Evolutionary conservation across 2,113 vertebrate genomes (phyloP).

Genomic region (Rhabdornis inornatus): DNA sequence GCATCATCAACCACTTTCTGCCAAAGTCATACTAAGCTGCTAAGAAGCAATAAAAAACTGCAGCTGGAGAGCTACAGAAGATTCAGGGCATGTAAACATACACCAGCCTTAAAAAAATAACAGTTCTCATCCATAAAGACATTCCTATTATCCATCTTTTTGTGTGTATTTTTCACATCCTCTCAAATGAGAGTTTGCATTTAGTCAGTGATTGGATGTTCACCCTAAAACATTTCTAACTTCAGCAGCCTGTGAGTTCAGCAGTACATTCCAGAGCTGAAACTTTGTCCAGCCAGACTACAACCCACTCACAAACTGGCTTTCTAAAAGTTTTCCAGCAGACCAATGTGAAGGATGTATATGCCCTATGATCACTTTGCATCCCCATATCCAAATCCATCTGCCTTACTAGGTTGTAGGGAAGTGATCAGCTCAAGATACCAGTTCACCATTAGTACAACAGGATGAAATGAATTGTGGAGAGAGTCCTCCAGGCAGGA

Average conservation of each 20-base stretch:
- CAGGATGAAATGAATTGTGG: neutral
- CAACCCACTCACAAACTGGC: neutral
- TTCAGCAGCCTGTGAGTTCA: neutral
- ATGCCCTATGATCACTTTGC: neutral
- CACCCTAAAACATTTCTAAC: neutral
- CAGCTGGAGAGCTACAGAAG: neutral
- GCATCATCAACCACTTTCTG: slow-evolving; percentile 25
- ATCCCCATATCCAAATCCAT: neutral
- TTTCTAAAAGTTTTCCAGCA: neutral
- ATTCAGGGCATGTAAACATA: neutral
- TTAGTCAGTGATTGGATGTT: neutral
- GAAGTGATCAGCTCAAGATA: neutral
- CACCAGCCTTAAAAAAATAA: neutral
- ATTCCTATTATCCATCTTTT: neutral
- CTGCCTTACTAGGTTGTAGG: neutral
- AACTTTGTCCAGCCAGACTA: neutral
- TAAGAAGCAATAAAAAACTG: slow-evolving; percentile 29
- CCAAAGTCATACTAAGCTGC: neutral
- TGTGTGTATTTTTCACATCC: neutral
- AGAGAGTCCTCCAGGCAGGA: neutral
- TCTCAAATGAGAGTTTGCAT: neutral
- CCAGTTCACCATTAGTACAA: neutral
- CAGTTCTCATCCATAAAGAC: neutral
- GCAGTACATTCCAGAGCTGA: neutral
- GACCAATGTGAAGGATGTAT: neutral